phyloP scores from a whole-genome alignment of 2,797 vertebrate genomes.

The Tokudaia muenninki region DNA sequence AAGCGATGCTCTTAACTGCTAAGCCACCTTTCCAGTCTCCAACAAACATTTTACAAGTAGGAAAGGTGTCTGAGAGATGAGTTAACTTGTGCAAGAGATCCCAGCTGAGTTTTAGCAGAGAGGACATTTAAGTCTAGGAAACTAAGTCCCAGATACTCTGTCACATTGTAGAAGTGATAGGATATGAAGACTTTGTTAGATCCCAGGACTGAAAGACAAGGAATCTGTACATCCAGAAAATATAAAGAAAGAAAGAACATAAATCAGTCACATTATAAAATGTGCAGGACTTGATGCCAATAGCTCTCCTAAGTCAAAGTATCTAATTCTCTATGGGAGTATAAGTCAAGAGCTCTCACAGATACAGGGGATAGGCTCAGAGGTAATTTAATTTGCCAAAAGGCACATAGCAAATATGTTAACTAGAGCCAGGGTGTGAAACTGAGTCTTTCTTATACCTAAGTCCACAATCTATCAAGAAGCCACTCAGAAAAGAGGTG shows the following conservation, averaged over 20 bases:
- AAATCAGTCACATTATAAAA: background rate
- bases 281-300: accelerated
- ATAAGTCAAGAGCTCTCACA: background rate
- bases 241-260: background rate
- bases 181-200: background rate
- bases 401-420: background rate
- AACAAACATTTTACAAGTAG: background rate
- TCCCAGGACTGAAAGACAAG: background rate
- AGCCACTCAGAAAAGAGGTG: background rate
- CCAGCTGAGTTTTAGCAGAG: background rate
- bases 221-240: background rate
- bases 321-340: background rate
- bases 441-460: background rate
- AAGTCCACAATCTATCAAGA: background rate
- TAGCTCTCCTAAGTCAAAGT: background rate
- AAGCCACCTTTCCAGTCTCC: background rate
- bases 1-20: background rate
- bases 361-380: background rate
- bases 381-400: background rate
- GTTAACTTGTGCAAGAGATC: background rate
- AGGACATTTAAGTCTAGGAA: background rate
- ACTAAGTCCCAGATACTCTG: background rate
- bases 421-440: background rate
- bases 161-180: background rate
- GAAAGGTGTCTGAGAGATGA: background rate